Conservation (phyloP, 2,888 invertebrate genomes). For the Caenorhabditis sp. region DNA sequence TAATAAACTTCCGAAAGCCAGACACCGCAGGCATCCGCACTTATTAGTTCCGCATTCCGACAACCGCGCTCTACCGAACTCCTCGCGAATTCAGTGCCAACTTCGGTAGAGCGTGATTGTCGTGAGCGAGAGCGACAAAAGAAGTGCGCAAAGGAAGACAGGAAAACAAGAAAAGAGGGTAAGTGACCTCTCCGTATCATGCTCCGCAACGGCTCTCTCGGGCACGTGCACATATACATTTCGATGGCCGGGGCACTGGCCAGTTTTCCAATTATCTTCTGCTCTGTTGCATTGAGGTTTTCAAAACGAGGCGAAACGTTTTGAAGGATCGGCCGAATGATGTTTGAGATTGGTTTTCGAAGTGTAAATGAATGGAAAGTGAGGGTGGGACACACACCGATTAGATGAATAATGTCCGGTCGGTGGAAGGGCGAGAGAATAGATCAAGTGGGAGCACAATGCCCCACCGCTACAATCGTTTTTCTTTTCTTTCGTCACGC, state of each 20-base stretch:
- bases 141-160: not conserved
- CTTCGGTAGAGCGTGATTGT: too few relatives aligned
- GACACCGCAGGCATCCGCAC: not conserved
- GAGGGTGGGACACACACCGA: not conserved
- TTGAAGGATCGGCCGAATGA: slow-evolving; percentile 1
- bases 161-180: slow-evolving; percentile 5
- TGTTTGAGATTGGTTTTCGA: slow-evolving; percentile 28
- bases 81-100: too few relatives aligned
- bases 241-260: slow-evolving; percentile 26
- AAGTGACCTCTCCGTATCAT: slow-evolving; percentile 30
- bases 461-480: too few relatives aligned
- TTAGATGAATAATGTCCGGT: slow-evolving; percentile 5
- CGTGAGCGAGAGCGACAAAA: slow-evolving; percentile 6
- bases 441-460: too few relatives aligned
- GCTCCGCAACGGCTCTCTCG: slow-evolving; percentile 23
- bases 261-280: slow-evolving; percentile 53
- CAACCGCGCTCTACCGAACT: too few relatives aligned
- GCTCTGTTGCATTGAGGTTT: slow-evolving; percentile 37
- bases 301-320: too few relatives aligned
- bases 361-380: not conserved
- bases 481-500: not conserved
- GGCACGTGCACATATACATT: slow-evolving; percentile 35
- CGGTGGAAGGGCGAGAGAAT: not conserved
- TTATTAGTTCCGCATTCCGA: too few relatives aligned
- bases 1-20: not conserved